Evolutionary conservation across 2,888 invertebrate genomes (phyloP).

Genomic region (Deroplatys truncata): DNA sequence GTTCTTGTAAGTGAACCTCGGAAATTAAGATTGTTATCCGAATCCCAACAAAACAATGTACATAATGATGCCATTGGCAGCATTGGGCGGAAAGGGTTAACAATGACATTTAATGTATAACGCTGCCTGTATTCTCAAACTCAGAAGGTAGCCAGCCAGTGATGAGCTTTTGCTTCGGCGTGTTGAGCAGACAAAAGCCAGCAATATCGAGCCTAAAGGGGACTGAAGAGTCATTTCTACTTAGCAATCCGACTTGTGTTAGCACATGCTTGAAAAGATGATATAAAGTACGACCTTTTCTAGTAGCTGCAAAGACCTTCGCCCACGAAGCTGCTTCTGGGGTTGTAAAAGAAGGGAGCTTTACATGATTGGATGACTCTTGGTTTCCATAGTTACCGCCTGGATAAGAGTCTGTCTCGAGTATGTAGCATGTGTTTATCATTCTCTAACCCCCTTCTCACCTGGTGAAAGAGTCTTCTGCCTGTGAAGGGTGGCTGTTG

Average conservation of each 20-base stretch:
- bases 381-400: background rate
- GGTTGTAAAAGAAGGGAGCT: background rate
- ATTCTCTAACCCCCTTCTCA: background rate
- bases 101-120: too few relatives aligned
- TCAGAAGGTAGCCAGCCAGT: too few relatives aligned
- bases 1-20: too few relatives aligned
- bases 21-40: too few relatives aligned
- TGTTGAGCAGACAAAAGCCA: background rate
- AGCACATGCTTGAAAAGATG: background rate
- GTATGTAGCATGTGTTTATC: background rate
- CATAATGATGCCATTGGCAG: too few relatives aligned
- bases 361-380: background rate
- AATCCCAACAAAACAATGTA: too few relatives aligned
- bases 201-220: background rate
- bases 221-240: background rate
- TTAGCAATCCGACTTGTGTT: background rate
- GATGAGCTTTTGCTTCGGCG: too few relatives aligned
- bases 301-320: background rate
- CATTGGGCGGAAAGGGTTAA: too few relatives aligned
- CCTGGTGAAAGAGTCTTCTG: background rate
- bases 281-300: background rate
- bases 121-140: too few relatives aligned
- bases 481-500: background rate
- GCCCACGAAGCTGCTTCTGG: background rate
- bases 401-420: background rate